Evolutionary conservation across 2,113 vertebrate species (phyloP).

Genomic region (Poecilia latipinna): DNA sequence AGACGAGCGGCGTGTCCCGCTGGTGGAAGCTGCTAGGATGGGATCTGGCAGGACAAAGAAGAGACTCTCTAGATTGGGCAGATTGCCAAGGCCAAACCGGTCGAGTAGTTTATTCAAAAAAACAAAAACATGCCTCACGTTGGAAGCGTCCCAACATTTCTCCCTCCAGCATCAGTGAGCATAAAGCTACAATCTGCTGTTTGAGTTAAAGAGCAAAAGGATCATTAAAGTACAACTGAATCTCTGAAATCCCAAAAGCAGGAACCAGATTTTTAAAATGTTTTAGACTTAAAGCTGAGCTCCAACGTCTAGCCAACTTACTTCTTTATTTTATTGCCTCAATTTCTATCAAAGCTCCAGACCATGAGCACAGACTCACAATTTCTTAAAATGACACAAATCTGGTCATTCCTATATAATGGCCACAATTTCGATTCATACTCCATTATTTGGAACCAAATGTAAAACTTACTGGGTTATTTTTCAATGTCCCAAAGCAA

Average conservation of each 20-base stretch:
- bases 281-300: neutral
- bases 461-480: neutral
- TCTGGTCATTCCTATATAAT: neutral
- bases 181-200: neutral
- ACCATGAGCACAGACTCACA: neutral
- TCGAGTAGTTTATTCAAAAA: conserved; percentile 59
- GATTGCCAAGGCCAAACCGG: conserved; percentile 62
- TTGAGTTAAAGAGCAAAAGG: neutral
- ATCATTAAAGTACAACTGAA: neutral
- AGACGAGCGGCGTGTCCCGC: conserved; percentile 61
- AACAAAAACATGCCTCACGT: conserved; percentile 54
- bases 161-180: conserved; percentile 49
- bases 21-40: conserved; percentile 65
- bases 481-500: too few species aligned
- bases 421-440: neutral
- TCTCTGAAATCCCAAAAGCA: neutral
- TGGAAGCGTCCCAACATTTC: conserved; percentile 39
- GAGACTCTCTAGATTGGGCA: conserved; percentile 68
- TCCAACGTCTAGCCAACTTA: neutral
- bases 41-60: conserved; percentile 56
- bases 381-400: neutral
- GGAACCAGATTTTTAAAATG: too few species aligned
- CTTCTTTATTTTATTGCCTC: neutral
- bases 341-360: neutral
- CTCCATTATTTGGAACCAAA: neutral